Conservation (phyloP, 1,140 invertebrate genomes). For the Mycetomoellerius zeteki region DNA sequence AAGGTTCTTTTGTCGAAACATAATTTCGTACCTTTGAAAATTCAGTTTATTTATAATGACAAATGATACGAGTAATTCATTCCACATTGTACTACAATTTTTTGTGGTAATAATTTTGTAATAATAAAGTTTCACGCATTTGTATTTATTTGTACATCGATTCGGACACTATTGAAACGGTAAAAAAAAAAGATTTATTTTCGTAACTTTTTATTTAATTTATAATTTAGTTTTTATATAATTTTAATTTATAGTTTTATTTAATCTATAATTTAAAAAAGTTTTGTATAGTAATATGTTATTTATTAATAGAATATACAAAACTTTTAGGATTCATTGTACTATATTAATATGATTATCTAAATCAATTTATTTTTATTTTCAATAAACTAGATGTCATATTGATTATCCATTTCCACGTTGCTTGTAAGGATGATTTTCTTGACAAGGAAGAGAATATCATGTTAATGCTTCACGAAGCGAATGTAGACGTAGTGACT, state of each 20-base stretch:
- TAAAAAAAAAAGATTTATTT: not conserved
- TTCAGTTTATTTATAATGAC: not conserved
- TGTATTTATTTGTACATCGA: not conserved
- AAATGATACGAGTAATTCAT: not conserved
- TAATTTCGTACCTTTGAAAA: slow-evolving; percentile 9
- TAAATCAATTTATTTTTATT: slow-evolving; percentile 2
- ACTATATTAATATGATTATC: not conserved
- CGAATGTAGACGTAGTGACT: slow-evolving; percentile 64
- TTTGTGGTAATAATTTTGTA: slow-evolving; percentile 1
- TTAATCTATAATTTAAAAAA: not conserved
- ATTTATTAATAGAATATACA: not conserved
- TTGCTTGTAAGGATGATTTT: slow-evolving; percentile 7
- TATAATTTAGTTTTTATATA: not conserved
- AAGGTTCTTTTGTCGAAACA: not conserved
- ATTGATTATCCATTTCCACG: not conserved
- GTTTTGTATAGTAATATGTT: not conserved
- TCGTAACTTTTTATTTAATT: not conserved
- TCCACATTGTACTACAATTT: too few relatives aligned
- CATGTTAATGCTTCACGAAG: slow-evolving; percentile 23
- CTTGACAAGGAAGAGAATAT: slow-evolving; percentile 23
- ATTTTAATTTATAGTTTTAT: too few relatives aligned
- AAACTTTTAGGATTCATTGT: not conserved
- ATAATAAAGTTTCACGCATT: not conserved
- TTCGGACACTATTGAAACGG: not conserved
- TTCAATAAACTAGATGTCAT: not conserved